phyloP scores from a whole-genome alignment of 2,888 invertebrate species.

The Cylindroiulus punctatus region DNA sequence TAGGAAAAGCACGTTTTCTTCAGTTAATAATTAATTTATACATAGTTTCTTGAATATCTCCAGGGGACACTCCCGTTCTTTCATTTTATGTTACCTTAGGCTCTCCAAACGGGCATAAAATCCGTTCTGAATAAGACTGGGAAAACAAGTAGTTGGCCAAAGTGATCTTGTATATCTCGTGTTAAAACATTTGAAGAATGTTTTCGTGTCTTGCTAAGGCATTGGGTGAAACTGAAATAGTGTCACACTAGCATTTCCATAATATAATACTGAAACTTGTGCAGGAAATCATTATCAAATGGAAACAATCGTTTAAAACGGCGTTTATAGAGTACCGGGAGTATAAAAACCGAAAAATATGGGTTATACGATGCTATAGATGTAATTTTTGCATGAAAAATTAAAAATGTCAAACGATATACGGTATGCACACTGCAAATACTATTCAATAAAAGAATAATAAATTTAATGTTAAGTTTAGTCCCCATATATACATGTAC shows the following conservation, averaged over 20 bases:
- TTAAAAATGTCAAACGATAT: too few species aligned
- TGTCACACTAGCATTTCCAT: too few species aligned
- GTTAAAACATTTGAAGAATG: neutral
- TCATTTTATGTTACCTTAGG: constrained; percentile 18
- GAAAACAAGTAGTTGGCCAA: neutral
- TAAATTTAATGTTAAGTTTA: too few species aligned
- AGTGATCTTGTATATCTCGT: neutral
- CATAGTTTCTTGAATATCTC: neutral
- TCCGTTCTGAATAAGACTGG: neutral
- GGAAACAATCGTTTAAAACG: neutral
- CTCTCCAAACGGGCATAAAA: neutral
- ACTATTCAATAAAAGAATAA: too few species aligned
- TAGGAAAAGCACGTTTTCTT: constrained; percentile 1
- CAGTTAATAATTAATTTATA: constrained; percentile 18
- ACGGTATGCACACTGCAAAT: too few species aligned
- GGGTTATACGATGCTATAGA: too few species aligned
- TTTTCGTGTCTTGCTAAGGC: neutral
- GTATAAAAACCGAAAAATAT: too few species aligned
- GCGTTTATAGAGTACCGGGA: too few species aligned
- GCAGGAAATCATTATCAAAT: neutral
- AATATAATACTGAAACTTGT: neutral
- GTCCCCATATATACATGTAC: too few species aligned
- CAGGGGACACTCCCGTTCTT: constrained; percentile 10
- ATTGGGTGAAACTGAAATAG: neutral
- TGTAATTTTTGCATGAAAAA: too few species aligned